A percentile compares a stretch with the other conserved stretches of the same genome.
These are phyloP conservation scores for Cyrtodaria siliqua DNA, from an alignment of 2,888 invertebrate species.

Conservation along the genomic window DNA sequence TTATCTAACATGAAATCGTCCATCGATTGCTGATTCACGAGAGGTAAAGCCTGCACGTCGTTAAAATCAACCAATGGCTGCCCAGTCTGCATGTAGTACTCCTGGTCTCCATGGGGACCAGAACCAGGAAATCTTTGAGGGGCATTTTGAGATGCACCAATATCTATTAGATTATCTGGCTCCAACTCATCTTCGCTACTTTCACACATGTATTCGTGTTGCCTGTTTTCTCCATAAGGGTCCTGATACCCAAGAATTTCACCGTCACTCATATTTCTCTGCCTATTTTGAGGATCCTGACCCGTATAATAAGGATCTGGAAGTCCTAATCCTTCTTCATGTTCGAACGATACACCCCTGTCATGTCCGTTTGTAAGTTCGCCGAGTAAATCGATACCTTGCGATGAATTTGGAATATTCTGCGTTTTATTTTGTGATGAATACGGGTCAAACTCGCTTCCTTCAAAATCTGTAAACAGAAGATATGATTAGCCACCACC, in stretches of 20 bases:
- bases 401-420: slow-evolving; percentile 19
- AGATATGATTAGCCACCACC: slow-evolving; percentile 29
- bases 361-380: slow-evolving; percentile 40
- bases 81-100: slow-evolving; percentile 41
- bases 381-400: slow-evolving; percentile 36
- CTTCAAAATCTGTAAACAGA: slow-evolving; percentile 57
- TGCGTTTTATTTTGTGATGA: slow-evolving; percentile 35
- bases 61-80: slow-evolving; percentile 40
- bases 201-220: slow-evolving; percentile 49
- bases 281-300: slow-evolving; percentile 6
- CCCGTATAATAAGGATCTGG: slow-evolving; percentile 25
- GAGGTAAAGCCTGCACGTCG: slow-evolving; percentile 7
- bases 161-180: slow-evolving; percentile 29
- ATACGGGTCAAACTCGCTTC: slow-evolving; percentile 53
- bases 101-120: slow-evolving; percentile 18
- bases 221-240: slow-evolving; percentile 59
- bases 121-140: neutral
- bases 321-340: slow-evolving; percentile 14
- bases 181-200: slow-evolving; percentile 51
- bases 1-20: slow-evolving; percentile 14
- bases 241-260: slow-evolving; percentile 60
- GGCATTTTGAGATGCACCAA: slow-evolving; percentile 11
- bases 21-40: slow-evolving; percentile 2
- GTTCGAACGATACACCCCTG: slow-evolving; percentile 47
- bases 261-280: slow-evolving; percentile 58